phyloP scores from a whole-genome alignment of 2,797 vertebrate species.

The Cossypha heuglini region DNA sequence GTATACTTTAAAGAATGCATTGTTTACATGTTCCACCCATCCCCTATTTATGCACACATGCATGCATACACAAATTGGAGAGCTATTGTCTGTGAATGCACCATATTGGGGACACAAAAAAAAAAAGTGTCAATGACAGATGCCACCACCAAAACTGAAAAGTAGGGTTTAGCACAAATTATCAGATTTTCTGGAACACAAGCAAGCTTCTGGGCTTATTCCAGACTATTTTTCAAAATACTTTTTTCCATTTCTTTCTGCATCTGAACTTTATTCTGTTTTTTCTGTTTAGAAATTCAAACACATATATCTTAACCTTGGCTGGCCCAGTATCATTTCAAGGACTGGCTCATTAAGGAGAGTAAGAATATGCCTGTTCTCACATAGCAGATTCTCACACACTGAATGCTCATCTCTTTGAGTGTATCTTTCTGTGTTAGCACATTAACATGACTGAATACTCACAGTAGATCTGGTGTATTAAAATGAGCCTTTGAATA shows the following conservation, averaged over 20 bases:
- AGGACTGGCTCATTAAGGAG: neutral
- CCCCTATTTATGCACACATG: neutral
- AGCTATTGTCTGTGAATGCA: neutral
- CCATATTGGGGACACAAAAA: neutral
- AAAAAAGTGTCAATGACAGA: neutral
- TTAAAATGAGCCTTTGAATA: neutral
- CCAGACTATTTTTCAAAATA: neutral
- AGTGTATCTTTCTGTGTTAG: neutral
- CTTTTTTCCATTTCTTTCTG: neutral
- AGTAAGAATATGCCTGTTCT: neutral
- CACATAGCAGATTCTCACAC: neutral
- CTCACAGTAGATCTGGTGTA: neutral
- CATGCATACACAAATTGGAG: neutral
- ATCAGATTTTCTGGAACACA: slow-evolving; percentile 5
- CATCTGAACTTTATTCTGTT: neutral
- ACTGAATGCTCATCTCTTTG: neutral
- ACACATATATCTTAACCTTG: neutral
- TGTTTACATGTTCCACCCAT: neutral
- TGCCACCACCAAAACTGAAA: neutral
- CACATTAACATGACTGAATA: neutral
- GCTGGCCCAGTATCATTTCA: neutral
- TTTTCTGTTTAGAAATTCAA: neutral
- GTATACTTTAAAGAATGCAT: neutral
- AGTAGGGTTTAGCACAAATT: neutral
- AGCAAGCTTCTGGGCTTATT: neutral